phyloP scores from a whole-genome alignment of 2,113 vertebrate species.

The Cyprinodon tularosa region DNA sequence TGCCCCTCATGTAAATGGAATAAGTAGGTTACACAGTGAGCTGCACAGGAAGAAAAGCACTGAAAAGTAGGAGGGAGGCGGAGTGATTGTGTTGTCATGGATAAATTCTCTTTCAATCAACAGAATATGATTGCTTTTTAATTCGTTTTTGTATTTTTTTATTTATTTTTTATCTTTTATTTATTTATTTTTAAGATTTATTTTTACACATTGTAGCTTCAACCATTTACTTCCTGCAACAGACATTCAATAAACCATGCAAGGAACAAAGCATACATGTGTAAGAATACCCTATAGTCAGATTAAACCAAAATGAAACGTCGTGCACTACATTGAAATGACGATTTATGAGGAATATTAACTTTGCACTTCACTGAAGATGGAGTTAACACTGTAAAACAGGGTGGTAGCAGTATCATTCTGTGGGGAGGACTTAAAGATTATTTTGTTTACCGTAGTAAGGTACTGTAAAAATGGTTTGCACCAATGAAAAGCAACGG shows the following conservation, averaged over 20 bases:
- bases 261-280: background rate
- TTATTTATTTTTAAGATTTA: conserved; percentile 26
- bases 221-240: background rate
- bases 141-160: background rate
- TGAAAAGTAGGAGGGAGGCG: conserved; percentile 7
- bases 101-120: conserved; percentile 24
- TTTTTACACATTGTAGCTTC: background rate
- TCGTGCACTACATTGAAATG: background rate
- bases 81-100: conserved; percentile 40
- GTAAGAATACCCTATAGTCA: background rate
- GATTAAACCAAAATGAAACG: background rate
- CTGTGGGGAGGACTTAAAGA: background rate
- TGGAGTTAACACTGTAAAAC: no score
- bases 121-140: conserved; percentile 20
- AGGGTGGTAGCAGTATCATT: background rate
- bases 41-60: conserved; percentile 32
- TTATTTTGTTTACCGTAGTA: background rate
- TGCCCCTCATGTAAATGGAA: conserved; percentile 66
- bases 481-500: background rate
- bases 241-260: background rate
- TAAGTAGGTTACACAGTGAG: conserved; percentile 60
- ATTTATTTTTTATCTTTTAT: background rate
- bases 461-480: background rate
- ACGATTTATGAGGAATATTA: background rate
- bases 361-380: background rate